Evolutionary conservation across 1,140 invertebrate genomes (phyloP).

Genomic region (Tachypleus tridentatus): DNA sequence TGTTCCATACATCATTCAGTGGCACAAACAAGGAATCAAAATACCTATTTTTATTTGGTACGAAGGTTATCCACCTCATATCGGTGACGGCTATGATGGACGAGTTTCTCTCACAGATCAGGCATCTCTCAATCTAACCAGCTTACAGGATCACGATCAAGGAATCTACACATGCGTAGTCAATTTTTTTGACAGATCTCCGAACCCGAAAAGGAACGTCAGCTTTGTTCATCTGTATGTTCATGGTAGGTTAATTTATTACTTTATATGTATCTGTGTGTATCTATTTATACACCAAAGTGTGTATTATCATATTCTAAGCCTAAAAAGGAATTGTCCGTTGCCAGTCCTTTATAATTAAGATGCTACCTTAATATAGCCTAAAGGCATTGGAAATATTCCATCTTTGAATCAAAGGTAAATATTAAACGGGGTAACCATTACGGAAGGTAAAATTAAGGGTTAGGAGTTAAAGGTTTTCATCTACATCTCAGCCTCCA

Average conservation of each 20-base stretch:
- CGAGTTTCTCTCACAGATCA: slow-evolving; percentile 72
- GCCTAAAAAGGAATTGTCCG: too few species aligned
- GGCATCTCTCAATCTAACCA: slow-evolving; percentile 85
- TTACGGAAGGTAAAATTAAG: too few species aligned
- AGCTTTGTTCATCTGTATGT: slow-evolving; percentile 95
- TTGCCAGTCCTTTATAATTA: too few species aligned
- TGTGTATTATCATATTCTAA: too few species aligned
- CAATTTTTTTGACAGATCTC: slow-evolving; percentile 84
- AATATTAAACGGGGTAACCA: too few species aligned
- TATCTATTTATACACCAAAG: too few species aligned
- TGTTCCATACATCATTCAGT: slow-evolving; percentile 91
- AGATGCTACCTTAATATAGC: too few species aligned
- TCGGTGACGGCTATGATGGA: slow-evolving; percentile 79
- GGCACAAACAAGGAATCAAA: slow-evolving; percentile 80
- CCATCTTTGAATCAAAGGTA: too few species aligned
- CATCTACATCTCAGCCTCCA: too few species aligned
- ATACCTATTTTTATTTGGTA: slow-evolving; percentile 96
- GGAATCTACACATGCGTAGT: slow-evolving; percentile 97
- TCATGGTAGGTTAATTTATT: slow-evolving; percentile 50
- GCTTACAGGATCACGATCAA: slow-evolving; percentile 81
- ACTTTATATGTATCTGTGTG: too few species aligned
- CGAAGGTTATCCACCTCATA: slow-evolving; percentile 89
- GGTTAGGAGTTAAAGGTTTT: too few species aligned
- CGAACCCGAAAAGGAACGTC: slow-evolving; percentile 76
- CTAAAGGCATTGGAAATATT: too few species aligned